Percentiles rank a stretch among this genome's conserved stretches.
Conservation (phyloP, 2,888 invertebrate genomes). For the Pterostichus madidus region DNA sequence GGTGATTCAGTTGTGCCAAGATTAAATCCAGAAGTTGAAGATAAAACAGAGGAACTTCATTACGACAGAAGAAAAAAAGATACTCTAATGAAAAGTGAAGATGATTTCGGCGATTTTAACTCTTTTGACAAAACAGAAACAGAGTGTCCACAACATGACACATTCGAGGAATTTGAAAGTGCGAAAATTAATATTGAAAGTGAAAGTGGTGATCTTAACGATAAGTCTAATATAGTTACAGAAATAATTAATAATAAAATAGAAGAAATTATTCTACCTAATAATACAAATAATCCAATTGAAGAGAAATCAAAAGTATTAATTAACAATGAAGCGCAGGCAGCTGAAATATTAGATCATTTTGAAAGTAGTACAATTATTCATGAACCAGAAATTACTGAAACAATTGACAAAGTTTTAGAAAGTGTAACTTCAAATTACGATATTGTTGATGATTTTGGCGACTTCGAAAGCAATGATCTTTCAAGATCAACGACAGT, state of each 20-base stretch:
- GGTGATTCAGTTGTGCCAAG: constrained; percentile 62
- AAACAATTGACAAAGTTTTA: constrained; percentile 6
- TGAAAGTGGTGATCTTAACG: constrained; percentile 7
- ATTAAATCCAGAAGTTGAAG: constrained; percentile 43
- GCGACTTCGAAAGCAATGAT: constrained; percentile 69
- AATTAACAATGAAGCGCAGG: constrained; percentile 66
- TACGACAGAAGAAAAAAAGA: constrained; percentile 27
- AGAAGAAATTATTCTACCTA: constrained; percentile 18
- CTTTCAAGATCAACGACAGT: not conserved
- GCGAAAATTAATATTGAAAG: constrained; percentile 15
- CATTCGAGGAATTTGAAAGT: constrained; percentile 8
- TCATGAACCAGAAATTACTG: not conserved
- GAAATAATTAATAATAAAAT: constrained; percentile 29
- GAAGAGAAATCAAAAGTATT: constrained; percentile 76
- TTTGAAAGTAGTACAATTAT: constrained; percentile 12
- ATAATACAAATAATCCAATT: constrained; percentile 71
- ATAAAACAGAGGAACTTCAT: not conserved
- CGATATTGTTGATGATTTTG: constrained; percentile 68
- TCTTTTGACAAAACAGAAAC: not conserved
- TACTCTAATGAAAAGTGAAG: constrained; percentile 32
- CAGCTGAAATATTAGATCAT: constrained; percentile 66
- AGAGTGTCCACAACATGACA: not conserved
- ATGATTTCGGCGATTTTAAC: constrained; percentile 31
- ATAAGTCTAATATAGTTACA: not conserved
- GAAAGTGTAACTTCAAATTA: not conserved